Percentiles rank a stretch among this genome's conserved stretches.
These are phyloP conservation scores for Trididemnum clinides DNA, from an alignment of 23 tunicate species.

Conservation along the genomic window DNA sequence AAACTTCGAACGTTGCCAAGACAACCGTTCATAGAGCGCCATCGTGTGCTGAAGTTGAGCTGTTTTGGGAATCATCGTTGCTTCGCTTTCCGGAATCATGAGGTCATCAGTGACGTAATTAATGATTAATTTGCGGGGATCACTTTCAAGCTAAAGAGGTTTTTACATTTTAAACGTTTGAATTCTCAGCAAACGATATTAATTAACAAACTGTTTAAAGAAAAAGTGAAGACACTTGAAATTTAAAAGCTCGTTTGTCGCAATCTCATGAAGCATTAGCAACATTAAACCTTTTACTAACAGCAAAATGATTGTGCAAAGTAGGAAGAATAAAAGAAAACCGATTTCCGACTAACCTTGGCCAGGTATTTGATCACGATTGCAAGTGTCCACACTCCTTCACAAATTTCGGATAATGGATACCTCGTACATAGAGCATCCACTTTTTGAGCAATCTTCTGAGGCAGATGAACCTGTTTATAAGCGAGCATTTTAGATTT, in stretches of 20 bases:
- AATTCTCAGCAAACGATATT: too few relatives aligned
- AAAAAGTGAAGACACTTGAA: too few relatives aligned
- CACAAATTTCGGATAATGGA: conserved; percentile 39
- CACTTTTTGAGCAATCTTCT: conserved; percentile 33
- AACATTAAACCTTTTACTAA: neutral
- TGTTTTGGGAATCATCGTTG: conserved; percentile 42
- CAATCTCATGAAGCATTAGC: neutral
- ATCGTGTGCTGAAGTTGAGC: conserved; percentile 52
- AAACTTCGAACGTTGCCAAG: conserved; percentile 45
- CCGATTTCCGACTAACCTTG: conserved; percentile 35
- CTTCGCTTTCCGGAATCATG: conserved; percentile 15
- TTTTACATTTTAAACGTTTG: too few relatives aligned
- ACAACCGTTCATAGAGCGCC: conserved; percentile 53
- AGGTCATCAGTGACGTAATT: conserved; percentile 39
- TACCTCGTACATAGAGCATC: neutral
- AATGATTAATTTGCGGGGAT: neutral
- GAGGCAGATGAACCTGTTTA: conserved; percentile 42
- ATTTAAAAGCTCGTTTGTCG: too few relatives aligned
- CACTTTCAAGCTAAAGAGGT: conserved; percentile 37
- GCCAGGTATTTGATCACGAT: conserved; percentile 61
- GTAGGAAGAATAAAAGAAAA: too few relatives aligned
- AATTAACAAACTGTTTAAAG: too few relatives aligned
- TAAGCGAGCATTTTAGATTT: too few relatives aligned
- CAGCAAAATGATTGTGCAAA: neutral
- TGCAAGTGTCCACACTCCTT: conserved; percentile 64